phyloP scores from a whole-genome alignment of 1,140 invertebrate species.

The Trichonephila inaurata region DNA sequence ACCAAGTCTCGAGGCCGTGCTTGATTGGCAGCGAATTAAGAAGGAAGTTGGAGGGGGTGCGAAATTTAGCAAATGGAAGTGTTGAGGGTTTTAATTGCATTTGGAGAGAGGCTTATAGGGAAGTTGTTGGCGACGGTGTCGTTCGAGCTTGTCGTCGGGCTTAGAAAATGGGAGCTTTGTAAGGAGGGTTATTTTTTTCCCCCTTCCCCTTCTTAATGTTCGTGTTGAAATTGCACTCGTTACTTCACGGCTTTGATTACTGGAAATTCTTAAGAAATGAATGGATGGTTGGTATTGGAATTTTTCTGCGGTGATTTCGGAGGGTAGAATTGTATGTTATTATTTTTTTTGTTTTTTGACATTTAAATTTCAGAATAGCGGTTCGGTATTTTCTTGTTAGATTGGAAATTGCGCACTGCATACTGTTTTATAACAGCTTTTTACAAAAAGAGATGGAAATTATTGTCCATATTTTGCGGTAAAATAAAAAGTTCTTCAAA shows the following conservation, averaged over 20 bases:
- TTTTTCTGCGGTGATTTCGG: neutral
- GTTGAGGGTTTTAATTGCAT: slow-evolving; percentile 41
- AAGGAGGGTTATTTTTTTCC: neutral
- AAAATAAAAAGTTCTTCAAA: too few species aligned
- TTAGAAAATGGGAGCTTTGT: neutral
- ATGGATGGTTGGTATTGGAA: neutral
- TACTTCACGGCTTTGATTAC: neutral
- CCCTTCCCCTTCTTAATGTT: neutral
- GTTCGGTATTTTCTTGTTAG: too few species aligned
- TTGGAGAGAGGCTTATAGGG: slow-evolving; percentile 6
- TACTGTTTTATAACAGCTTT: too few species aligned
- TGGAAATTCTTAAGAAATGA: neutral
- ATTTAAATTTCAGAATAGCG: too few species aligned
- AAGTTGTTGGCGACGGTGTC: neutral
- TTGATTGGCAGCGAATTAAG: slow-evolving; percentile 37
- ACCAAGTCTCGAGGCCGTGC: slow-evolving; percentile 1
- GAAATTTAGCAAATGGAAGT: slow-evolving; percentile 37
- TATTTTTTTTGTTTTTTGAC: too few species aligned
- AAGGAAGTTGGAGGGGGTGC: neutral
- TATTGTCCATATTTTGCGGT: too few species aligned
- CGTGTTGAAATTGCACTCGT: neutral
- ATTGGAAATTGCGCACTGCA: too few species aligned
- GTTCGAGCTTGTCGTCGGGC: slow-evolving; percentile 1
- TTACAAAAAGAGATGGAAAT: too few species aligned
- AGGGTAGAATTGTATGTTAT: neutral